A percentile compares a stretch with the other conserved stretches of the same genome.
These are phyloP conservation scores for Arvicanthis niloticus DNA, from an alignment of 2,113 vertebrate genomes.

Conservation along the genomic window DNA sequence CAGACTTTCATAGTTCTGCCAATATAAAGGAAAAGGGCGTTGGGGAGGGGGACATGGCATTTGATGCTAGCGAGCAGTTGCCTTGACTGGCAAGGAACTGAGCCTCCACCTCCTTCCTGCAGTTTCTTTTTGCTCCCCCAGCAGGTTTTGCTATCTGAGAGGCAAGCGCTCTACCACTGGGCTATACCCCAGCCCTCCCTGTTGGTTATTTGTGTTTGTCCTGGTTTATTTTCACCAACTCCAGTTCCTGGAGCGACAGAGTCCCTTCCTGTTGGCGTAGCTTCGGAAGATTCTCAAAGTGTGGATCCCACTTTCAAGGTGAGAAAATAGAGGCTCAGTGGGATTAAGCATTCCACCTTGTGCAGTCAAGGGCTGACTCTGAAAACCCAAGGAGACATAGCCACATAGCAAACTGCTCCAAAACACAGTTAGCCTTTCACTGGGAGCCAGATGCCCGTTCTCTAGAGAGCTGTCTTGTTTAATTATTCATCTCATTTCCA, in stretches of 20 bases:
- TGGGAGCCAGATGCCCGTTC: background rate
- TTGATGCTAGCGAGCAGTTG: conserved; percentile 15
- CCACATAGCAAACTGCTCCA: background rate
- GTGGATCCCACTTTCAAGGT: background rate
- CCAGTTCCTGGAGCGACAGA: background rate
- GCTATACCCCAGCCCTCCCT: background rate
- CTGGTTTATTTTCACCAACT: background rate
- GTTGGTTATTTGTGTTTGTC: background rate
- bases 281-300: background rate
- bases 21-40: background rate
- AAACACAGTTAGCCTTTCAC: conserved; percentile 38
- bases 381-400: background rate
- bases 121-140: background rate
- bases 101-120: background rate
- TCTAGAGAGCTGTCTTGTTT: conserved; percentile 67
- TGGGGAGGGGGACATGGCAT: background rate
- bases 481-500: conserved; percentile 77
- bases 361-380: background rate
- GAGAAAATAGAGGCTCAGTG: conserved; percentile 35
- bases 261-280: background rate
- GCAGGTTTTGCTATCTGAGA: background rate
- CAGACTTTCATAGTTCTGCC: conserved; percentile 1
- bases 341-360: background rate
- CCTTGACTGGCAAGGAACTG: background rate
- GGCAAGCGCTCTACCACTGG: background rate